phyloP scores from a whole-genome alignment of 92 coral and sea anemone species.

The Zoanthus sansibaricus region DNA sequence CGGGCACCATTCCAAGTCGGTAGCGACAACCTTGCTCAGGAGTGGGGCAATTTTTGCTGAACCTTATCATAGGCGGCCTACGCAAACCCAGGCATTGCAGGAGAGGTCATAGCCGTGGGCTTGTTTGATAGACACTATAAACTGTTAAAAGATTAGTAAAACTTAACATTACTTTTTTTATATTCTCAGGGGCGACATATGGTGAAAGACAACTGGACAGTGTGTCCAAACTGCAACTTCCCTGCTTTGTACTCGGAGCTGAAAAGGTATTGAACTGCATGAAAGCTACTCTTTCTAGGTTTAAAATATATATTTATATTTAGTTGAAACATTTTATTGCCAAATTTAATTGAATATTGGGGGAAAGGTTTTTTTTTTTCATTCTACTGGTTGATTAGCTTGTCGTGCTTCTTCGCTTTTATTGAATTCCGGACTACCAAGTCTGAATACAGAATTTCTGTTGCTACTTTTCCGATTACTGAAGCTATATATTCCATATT shows the following conservation, averaged over 20 bases:
- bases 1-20: too few species aligned
- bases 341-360: too few species aligned
- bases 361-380: too few species aligned
- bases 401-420: neutral
- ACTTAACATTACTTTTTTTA: neutral
- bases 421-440: neutral
- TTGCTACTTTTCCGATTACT: neutral
- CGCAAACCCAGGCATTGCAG: too few species aligned
- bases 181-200: constrained; percentile 91
- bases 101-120: too few species aligned
- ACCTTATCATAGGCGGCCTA: too few species aligned
- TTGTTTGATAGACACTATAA: neutral
- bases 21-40: too few species aligned
- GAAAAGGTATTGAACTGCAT: constrained; percentile 65
- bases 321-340: too few species aligned
- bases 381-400: too few species aligned
- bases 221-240: constrained; percentile 92
- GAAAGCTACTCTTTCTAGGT: neutral
- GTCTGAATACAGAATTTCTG: neutral
- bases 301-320: too few species aligned
- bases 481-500: too few species aligned
- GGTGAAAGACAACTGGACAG: constrained; percentile 96
- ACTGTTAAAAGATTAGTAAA: neutral
- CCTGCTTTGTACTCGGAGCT: constrained; percentile 97
- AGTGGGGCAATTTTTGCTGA: too few species aligned